Conservation (phyloP, 2,797 vertebrate species). For the Molothrus aeneus region DNA sequence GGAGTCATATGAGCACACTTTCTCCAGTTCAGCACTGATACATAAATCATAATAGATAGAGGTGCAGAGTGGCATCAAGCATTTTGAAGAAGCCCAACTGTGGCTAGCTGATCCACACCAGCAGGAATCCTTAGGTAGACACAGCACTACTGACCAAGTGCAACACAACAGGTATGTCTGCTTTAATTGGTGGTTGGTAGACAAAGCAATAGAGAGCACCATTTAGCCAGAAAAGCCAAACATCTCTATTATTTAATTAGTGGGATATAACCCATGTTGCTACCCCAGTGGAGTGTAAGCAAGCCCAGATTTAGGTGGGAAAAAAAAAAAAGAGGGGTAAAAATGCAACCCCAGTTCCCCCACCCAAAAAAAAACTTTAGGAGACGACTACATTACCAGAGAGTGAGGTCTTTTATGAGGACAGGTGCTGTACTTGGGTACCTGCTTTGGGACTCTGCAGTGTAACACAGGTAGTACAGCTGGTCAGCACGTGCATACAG, state of each 20-base stretch:
- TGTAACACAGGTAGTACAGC: not conserved
- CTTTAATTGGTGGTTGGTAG: not conserved
- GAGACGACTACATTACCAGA: not conserved
- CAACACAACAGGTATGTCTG: not conserved
- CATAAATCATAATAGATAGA: not conserved
- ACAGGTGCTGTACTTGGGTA: not conserved
- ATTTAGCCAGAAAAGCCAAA: not conserved
- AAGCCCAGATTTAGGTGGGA: not conserved
- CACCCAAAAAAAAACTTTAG: not conserved
- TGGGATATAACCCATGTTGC: not conserved
- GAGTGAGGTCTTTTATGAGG: not conserved
- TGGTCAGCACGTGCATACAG: no score
- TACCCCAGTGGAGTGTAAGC: not conserved
- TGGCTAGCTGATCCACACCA: not conserved
- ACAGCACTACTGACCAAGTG: not conserved
- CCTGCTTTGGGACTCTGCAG: not conserved
- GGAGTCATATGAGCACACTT: not conserved
- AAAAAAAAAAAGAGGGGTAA: no score
- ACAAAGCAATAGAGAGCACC: not conserved
- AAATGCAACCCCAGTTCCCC: accelerated
- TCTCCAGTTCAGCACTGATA: not conserved
- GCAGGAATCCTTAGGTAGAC: not conserved
- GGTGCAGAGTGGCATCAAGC: not conserved
- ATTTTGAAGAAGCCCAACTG: not conserved
- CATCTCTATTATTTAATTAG: accelerated